Evolutionary conservation across 2,888 invertebrate species (phyloP), one percentile per base, ranked within the genome.

Genomic region (Eupithecia tripunctaria): DNA sequence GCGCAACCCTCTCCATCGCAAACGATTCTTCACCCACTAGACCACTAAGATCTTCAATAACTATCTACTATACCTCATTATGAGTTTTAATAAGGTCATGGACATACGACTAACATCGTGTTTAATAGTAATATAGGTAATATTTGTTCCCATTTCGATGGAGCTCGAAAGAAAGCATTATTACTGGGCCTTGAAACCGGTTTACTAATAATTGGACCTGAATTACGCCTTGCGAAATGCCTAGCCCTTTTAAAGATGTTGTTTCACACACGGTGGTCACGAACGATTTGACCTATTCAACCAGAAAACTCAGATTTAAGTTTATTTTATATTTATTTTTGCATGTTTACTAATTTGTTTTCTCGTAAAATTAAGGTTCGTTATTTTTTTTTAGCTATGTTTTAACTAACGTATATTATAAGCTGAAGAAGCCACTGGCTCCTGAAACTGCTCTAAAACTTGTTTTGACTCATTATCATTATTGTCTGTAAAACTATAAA

Each of bases 81-180:
- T 51, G 51, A 51, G 51, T 21, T 51, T 25, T 51, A 51, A 51
- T 21, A 51, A 51, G 51, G 51, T 25, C 51, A 51, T 25, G 51
- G 51, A 21, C 15, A 27, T 27, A 60, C 6, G 1, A 59, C 2
- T 25, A 25, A 25, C 7, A 3, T 59, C 27, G 59, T 59, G 59
- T 27, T 5, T 59, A 59, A 25, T 56, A 12, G 21, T 25, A 25
- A 12, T n/a, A 10, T 10, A 47, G 8, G 47, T 47, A 43, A 43
- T 59, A 27, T 29, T 60, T 65, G 74, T 74, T 71, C 74, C 72
- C 63, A 71, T 74, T 76, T 56, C 60, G 51, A 43, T 59, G 66
- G 66, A 74, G 71, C 70, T 65, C 38, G 64, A 74, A 75, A 73
- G 72, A 79, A 79, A 75, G 73, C 70, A 77, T 73, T 68, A 29